Evolutionary conservation across 2,888 invertebrate genomes (phyloP), one percentile per base, ranked within the genome.

Genomic region (Lypha dubia): DNA sequence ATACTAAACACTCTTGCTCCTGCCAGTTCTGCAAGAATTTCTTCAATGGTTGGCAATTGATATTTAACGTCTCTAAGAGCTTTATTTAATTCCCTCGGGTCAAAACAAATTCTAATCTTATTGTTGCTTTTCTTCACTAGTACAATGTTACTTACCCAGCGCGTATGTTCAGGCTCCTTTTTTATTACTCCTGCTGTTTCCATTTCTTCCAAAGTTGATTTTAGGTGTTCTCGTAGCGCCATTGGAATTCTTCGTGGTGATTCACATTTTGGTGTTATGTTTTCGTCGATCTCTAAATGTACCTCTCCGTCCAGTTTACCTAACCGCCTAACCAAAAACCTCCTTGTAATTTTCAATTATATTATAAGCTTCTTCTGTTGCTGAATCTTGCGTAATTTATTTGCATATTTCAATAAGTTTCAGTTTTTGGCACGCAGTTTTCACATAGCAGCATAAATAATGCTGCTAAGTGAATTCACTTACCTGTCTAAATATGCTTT

Each of bases 371-470:
- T 56, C 58, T 32, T 65, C 28, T 65, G 17, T 24, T 11, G 17
- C 20, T 44, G 32, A 7, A 49, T 49, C 15, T 15, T 51, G 51
- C 15, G 4, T 6, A 13, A 38, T 20, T 6, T 20, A 1, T 53
- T 68, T 68, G 11, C 62, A 60, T 20, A 60, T 38, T 17, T 73
- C 60, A 15, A 73, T 62, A 3, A 73, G 32, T 38, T 49, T 49
- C 5, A 62, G 46, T 24, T 35, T 3, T 49, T 46, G 46, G 17
- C 62, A 60, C 22, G 51, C 62, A n/a, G n/a, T n/a, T n/a, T n/a
- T n/a, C n/a, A n/a, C n/a, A n/a, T n/a, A n/a, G n/a, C n/a, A n/a
- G n/a, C n/a, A n/a, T n/a, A n/a, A n/a, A n/a, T n/a, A n/a, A n/a
- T n/a, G n/a, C n/a, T n/a, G n/a, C n/a, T n/a, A n/a, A n/a, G n/a